Base-by-base conservation (phyloP, 2,113 vertebrate species). In the Oncorhynchus gorbuscha region DNA sequence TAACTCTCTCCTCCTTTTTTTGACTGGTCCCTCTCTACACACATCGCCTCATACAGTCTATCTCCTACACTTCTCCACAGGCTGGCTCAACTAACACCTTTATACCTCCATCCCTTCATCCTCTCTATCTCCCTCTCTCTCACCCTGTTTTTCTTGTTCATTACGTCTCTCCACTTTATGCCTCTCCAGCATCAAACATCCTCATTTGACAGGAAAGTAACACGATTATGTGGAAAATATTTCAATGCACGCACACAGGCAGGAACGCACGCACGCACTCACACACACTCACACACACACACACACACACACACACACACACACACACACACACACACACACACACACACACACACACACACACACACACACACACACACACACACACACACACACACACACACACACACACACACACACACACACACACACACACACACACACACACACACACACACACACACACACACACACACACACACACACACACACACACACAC, bases 221-320 rank as follows among this genome's bases (percentile, higher is more conserved):
- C 77, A 30, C 70, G 85, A 86, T 80, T 83, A 87, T 86, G 79
- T 83, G 74, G 79, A 84, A 78, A 73, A 81, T 85, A 78, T 67
- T 16, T 16, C 70, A 79, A 69, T 3, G 13, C 32, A 35, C 67
- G 2, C 28, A 35, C 32, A n/a, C 26, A 69, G 28, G 32, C 66
- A 68, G 28, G 32, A 28, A 32, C 66, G 18, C 66, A 30, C 3
- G 3, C 66, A 32, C 13, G 5, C 66, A 68, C 30, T 0, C 67
- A 39, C 20, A 0, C 32, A n/a, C 32, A 1, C 35, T 22, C 35
- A 22, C 32, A 13, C 35, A n/a, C 35, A 22, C 35, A 9, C 68
- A 48, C 18, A 5, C 67, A 3, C 32, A 35, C 20, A 0, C 77
- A 32, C 13, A 0, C 66, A 68, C 30, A 0, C 67, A 39, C 35